phyloP scores from a whole-genome alignment of 2,888 invertebrate species.

The Carcina quercana region DNA sequence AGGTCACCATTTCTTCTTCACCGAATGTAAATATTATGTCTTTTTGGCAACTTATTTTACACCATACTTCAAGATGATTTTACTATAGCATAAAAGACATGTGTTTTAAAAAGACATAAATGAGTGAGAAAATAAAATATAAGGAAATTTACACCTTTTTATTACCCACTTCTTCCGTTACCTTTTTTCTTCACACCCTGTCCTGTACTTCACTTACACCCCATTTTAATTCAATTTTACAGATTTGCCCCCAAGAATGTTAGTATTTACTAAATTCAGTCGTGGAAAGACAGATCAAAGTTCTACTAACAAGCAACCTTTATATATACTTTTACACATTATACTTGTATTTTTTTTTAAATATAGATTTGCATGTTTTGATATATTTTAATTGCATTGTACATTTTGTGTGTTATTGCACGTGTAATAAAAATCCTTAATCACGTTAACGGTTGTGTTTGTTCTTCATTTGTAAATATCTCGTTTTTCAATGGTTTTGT shows the following conservation, averaged over 20 bases:
- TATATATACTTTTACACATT: slow-evolving; percentile 17
- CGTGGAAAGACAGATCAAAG: slow-evolving; percentile 8
- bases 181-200: slow-evolving; percentile 16
- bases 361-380: slow-evolving; percentile 17
- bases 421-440: no score
- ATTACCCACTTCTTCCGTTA: slow-evolving; percentile 15
- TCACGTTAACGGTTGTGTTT: slow-evolving; percentile 32
- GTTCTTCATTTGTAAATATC: no score
- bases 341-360: slow-evolving; percentile 16
- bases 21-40: no score
- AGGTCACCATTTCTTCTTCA: no score
- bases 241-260: slow-evolving; percentile 71
- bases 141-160: slow-evolving; percentile 2
- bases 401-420: no score
- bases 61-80: no score
- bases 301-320: slow-evolving; percentile 20
- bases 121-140: slow-evolving; percentile 7
- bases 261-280: slow-evolving; percentile 51
- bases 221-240: slow-evolving; percentile 34
- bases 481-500: no score
- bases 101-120: slow-evolving; percentile 1
- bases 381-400: no score
- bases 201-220: slow-evolving; percentile 3
- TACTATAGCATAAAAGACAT: slow-evolving; percentile 5
- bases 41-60: no score